Evolutionary conservation across 2,888 invertebrate genomes (phyloP).

Genomic region (Chirona hameri): DNA sequence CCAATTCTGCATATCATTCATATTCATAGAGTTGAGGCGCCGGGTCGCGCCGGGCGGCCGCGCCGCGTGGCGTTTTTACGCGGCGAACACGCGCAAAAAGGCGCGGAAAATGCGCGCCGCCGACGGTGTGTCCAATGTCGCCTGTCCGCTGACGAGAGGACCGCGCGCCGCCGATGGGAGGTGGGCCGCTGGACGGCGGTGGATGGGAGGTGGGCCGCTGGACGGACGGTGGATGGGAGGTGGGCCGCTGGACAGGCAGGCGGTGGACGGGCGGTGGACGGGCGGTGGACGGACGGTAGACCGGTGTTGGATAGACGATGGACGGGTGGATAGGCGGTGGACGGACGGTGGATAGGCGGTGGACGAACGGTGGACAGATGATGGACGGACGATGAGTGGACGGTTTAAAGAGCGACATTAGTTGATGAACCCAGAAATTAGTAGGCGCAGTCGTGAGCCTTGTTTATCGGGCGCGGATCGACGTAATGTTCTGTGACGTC

Average conservation of each 20-base stretch:
- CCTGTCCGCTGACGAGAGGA: background rate
- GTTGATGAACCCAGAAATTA: too few relatives aligned
- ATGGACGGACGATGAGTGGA: too few relatives aligned
- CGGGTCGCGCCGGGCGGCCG: background rate
- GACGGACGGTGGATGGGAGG: background rate
- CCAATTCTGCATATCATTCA: constrained; percentile 29
- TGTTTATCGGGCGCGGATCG: background rate
- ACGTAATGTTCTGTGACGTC: background rate
- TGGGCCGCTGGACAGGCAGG: too few relatives aligned
- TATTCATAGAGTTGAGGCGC: constrained; percentile 7
- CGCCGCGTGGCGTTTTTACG: background rate
- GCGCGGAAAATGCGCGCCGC: background rate
- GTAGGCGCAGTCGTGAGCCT: background rate
- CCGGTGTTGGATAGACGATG: too few relatives aligned
- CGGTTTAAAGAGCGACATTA: too few relatives aligned
- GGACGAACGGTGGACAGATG: too few relatives aligned
- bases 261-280: too few relatives aligned
- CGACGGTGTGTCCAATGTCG: constrained; percentile 27
- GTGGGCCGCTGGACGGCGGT: too few relatives aligned
- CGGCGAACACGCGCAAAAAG: background rate
- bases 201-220: background rate
- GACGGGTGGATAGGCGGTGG: too few relatives aligned
- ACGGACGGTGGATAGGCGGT: too few relatives aligned
- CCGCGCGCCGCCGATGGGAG: background rate
- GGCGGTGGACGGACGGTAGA: too few relatives aligned